Conservation (phyloP, 1,140 invertebrate species). For the Drosophila biarmipes region DNA sequence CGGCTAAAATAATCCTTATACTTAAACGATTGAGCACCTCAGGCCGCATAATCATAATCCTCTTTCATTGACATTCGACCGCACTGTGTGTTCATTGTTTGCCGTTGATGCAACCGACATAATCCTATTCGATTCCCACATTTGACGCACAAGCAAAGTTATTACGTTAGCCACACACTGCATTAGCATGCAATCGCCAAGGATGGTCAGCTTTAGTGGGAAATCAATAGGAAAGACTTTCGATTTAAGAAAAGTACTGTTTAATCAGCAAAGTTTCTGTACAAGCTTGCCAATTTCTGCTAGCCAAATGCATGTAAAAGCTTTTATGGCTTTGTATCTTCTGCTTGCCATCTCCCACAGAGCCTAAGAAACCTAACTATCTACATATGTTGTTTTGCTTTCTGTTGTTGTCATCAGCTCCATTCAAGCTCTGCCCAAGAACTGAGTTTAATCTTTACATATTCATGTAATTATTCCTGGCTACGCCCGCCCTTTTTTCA, state of each 20-base stretch:
- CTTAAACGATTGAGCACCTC: background rate
- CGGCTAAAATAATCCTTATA: background rate
- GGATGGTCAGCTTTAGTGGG: background rate
- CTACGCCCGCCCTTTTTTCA: background rate
- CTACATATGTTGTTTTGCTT: conserved; percentile 6
- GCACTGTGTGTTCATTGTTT: background rate
- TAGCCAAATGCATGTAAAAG: conserved; percentile 33
- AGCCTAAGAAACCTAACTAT: conserved; percentile 21
- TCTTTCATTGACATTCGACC: background rate
- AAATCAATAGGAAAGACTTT: too few species aligned
- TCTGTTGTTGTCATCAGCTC: conserved; percentile 25
- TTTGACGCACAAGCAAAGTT: conserved; percentile 26
- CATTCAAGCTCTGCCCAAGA: conserved; percentile 32
- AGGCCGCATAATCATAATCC: background rate
- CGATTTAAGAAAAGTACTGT: background rate
- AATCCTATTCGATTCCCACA: conserved; percentile 7
- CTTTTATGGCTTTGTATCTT: conserved; percentile 25
- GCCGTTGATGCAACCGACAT: conserved; percentile 11
- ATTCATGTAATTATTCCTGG: conserved; percentile 25
- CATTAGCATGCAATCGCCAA: conserved; percentile 5
- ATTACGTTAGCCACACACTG: conserved; percentile 23
- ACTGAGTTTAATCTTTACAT: conserved; percentile 14
- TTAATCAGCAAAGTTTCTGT: conserved; percentile 11
- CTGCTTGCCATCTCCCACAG: conserved; percentile 14
- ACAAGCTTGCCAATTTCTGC: background rate